Percentiles rank a stretch among this genome's conserved stretches.
These are phyloP conservation scores for Eupithecia tripunctaria DNA, from an alignment of 2,888 invertebrate species.

Conservation along the genomic window DNA sequence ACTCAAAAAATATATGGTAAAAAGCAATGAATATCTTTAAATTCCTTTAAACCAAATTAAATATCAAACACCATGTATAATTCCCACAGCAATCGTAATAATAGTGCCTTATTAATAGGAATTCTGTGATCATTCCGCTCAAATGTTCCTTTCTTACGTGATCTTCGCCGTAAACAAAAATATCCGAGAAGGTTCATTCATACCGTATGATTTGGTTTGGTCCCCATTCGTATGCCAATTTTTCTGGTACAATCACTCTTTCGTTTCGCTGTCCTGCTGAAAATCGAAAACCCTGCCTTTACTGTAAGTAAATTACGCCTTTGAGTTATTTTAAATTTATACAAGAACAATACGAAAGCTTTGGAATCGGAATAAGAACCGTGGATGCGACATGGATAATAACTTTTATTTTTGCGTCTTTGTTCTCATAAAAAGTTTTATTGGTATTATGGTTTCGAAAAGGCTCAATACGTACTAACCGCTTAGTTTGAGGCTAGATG, in stretches of 20 bases:
- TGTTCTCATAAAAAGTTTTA: not conserved
- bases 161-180: conserved; percentile 40
- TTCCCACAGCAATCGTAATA: no score
- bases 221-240: conserved; percentile 47
- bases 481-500: not conserved
- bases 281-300: not conserved
- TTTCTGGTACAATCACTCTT: conserved; percentile 32
- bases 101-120: no score
- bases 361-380: not conserved
- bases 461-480: not conserved
- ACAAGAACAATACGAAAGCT: not conserved
- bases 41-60: not conserved
- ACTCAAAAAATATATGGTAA: no score
- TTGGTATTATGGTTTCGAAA: not conserved
- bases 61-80: conserved; percentile 34
- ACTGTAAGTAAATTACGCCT: conserved; percentile 5
- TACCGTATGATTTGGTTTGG: conserved; percentile 19
- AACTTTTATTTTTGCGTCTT: conserved; percentile 20
- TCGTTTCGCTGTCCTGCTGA: conserved; percentile 20
- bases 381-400: not conserved
- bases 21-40: not conserved
- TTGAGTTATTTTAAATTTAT: not conserved
- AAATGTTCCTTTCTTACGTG: conserved; percentile 30
- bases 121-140: conserved; percentile 35
- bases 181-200: not conserved